These are phyloP conservation scores for Pammene aurita DNA, from an alignment of 2,888 invertebrate species.

Conservation along the genomic window DNA sequence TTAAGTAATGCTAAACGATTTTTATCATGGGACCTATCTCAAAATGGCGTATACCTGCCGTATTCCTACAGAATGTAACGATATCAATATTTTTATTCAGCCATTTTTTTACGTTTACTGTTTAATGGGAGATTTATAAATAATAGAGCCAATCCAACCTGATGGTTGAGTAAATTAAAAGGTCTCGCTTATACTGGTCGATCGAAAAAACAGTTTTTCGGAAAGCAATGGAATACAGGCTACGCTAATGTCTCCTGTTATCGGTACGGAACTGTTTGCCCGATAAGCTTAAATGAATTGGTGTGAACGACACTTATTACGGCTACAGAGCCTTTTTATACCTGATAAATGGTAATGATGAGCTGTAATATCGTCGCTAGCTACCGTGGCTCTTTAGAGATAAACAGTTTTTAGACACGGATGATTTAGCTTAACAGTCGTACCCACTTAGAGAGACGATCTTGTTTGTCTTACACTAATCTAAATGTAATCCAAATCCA, in stretches of 20 bases:
- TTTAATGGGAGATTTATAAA: too few relatives aligned
- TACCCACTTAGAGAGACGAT: neutral
- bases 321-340: constrained; percentile 28
- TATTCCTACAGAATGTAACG: too few relatives aligned
- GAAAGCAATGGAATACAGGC: neutral
- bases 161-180: too few relatives aligned
- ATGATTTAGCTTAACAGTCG: constrained; percentile 8
- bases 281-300: constrained; percentile 37
- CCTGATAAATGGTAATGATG: constrained; percentile 27
- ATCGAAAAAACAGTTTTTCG: neutral
- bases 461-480: neutral
- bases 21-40: too few relatives aligned
- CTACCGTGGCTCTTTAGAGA: constrained; percentile 13
- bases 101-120: too few relatives aligned
- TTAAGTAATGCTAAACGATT: too few relatives aligned
- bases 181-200: neutral
- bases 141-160: too few relatives aligned
- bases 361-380: constrained; percentile 6
- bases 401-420: constrained; percentile 5
- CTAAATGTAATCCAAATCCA: neutral
- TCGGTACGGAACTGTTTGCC: constrained; percentile 38
- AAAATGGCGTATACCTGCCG: too few relatives aligned
- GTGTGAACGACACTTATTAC: constrained; percentile 33
- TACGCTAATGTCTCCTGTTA: constrained; percentile 33
- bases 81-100: too few relatives aligned